These are phyloP conservation scores for Periparus ater DNA, from an alignment of 2,797 vertebrate species.

Conservation along the genomic window DNA sequence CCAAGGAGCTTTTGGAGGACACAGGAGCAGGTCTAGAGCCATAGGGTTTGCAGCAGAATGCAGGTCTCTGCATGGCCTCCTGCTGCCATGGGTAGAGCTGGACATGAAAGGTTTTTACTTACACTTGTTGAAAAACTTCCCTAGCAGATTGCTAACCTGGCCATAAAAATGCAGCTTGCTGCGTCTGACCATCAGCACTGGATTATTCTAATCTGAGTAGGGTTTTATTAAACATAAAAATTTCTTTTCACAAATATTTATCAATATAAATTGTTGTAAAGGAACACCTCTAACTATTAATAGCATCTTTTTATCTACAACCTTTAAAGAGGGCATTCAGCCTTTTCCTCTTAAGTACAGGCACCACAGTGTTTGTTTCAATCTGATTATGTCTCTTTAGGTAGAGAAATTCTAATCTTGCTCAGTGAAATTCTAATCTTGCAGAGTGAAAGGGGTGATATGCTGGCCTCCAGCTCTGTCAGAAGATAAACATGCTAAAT, in stretches of 20 bases:
- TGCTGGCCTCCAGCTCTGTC: neutral
- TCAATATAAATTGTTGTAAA: neutral
- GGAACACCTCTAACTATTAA: neutral
- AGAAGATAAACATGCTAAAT: neutral
- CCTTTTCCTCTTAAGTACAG: neutral
- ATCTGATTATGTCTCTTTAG: neutral
- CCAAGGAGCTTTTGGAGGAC: neutral
- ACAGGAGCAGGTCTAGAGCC: neutral
- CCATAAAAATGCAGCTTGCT: neutral
- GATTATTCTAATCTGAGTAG: neutral
- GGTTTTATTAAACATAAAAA: neutral
- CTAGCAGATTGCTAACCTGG: neutral
- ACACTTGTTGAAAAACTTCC: neutral
- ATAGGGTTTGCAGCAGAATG: neutral
- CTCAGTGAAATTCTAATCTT: neutral
- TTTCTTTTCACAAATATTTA: neutral
- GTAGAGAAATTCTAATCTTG: slow-evolving; percentile 12
- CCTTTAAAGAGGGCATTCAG: neutral
- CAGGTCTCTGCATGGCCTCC: neutral
- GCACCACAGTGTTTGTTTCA: neutral
- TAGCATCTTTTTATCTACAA: neutral
- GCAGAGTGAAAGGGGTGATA: neutral
- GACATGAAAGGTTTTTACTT: neutral
- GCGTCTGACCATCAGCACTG: neutral
- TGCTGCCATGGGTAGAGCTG: neutral